A percentile compares a stretch with the other conserved stretches of the same genome.
Evolutionary conservation across 2,797 vertebrate genomes (phyloP).

Genomic region (Melanotaenia maccullochi): DNA sequence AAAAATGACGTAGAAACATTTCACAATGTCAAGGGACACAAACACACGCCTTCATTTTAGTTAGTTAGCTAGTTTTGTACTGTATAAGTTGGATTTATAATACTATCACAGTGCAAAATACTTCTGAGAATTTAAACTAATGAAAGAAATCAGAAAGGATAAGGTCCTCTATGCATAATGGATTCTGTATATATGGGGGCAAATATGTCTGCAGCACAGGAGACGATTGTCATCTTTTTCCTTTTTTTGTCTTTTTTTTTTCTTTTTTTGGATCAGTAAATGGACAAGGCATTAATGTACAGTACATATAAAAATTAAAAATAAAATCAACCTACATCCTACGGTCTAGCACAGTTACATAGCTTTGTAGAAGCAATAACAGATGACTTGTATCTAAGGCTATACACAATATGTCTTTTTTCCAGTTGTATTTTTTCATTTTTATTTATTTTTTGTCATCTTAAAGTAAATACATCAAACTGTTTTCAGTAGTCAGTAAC

Average conservation of each 20-base stretch:
- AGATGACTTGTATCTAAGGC: slow-evolving; percentile 86
- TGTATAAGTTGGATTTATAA: slow-evolving; percentile 86
- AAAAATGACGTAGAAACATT: slow-evolving; percentile 85
- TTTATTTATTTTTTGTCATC: slow-evolving; percentile 71
- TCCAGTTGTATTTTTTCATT: slow-evolving; percentile 55
- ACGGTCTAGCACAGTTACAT: slow-evolving; percentile 84
- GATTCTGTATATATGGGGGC: slow-evolving; percentile 80
- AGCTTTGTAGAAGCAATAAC: slow-evolving; percentile 86
- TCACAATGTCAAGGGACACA: slow-evolving; percentile 88
- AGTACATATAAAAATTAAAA: slow-evolving; percentile 84
- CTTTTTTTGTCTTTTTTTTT: slow-evolving; percentile 60
- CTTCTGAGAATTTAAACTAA: slow-evolving; percentile 75
- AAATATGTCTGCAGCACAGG: slow-evolving; percentile 85
- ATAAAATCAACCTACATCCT: slow-evolving; percentile 83
- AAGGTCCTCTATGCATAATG: slow-evolving; percentile 80
- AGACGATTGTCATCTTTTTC: slow-evolving; percentile 89
- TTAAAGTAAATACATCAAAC: slow-evolving; percentile 87
- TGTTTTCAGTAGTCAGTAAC: slow-evolving; percentile 89
- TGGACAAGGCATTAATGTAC: slow-evolving; percentile 88
- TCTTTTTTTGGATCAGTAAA: slow-evolving; percentile 77
- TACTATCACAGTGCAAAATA: slow-evolving; percentile 90
- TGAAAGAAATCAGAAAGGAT: slow-evolving; percentile 65
- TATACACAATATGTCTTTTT: slow-evolving; percentile 86
- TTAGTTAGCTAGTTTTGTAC: slow-evolving; percentile 86
- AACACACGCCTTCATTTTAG: slow-evolving; percentile 85